Percentiles rank a stretch among this genome's conserved stretches.
Conservation (phyloP, 2,888 invertebrate species). For the Allygus modestus region DNA sequence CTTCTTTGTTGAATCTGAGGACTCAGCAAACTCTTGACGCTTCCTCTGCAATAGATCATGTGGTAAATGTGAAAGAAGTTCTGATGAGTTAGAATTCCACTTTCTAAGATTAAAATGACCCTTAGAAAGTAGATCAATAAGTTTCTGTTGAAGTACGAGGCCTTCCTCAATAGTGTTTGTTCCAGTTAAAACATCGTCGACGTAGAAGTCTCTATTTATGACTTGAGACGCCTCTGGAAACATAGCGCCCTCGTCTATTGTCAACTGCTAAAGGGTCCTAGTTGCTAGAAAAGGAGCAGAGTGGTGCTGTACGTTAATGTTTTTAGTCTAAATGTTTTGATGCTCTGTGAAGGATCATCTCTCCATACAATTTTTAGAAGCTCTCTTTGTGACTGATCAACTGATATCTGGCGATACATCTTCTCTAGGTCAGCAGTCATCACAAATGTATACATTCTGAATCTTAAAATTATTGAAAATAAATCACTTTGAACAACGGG, state of each 20-base stretch:
- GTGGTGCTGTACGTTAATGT: neutral
- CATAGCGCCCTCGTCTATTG: neutral
- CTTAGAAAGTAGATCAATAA: neutral
- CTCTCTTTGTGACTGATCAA: conserved; percentile 66
- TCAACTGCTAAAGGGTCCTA: neutral
- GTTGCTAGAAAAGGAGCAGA: conserved; percentile 42
- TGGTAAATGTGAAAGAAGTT: neutral
- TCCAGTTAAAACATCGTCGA: neutral
- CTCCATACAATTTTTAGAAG: conserved; percentile 63
- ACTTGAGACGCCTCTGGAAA: neutral
- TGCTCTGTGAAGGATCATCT: neutral
- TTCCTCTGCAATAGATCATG: neutral
- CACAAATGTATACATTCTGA: neutral
- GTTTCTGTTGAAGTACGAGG: neutral
- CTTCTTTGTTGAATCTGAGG: neutral
- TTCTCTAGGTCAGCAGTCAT: conserved; percentile 68
- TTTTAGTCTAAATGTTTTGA: neutral
- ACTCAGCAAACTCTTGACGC: neutral
- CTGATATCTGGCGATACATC: conserved; percentile 70
- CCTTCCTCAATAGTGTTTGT: neutral
- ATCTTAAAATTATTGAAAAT: neutral
- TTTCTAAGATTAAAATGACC: neutral
- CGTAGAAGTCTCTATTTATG: neutral
- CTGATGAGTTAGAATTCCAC: neutral
- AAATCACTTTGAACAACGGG: conserved; percentile 12